These are phyloP conservation scores for Mastigias papua DNA, from an alignment of 30 jellyfish, hydroid and myxozoan genomes.

Conservation along the genomic window DNA sequence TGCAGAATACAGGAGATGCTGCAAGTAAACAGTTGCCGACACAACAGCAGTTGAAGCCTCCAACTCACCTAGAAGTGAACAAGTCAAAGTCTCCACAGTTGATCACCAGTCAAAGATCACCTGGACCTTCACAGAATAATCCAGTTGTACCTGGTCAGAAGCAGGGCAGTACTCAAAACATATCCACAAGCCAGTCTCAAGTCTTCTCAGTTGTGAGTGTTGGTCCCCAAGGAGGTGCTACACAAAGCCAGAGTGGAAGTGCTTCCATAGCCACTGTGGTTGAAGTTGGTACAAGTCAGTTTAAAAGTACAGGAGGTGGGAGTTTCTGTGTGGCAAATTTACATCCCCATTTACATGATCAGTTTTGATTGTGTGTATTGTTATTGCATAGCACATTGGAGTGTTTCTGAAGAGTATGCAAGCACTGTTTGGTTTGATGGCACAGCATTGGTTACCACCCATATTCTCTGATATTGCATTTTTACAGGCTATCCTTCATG, in stretches of 20 bases:
- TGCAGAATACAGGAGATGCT: slow-evolving; percentile 35
- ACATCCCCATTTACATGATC: background rate
- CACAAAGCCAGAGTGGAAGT: slow-evolving; percentile 25
- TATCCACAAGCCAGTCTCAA: slow-evolving; percentile 35
- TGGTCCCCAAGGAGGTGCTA: slow-evolving; percentile 2
- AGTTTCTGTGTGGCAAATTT: background rate
- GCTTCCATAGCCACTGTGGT: slow-evolving; percentile 59
- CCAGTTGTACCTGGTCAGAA: slow-evolving; percentile 19
- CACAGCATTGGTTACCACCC: too few relatives aligned
- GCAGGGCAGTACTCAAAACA: slow-evolving; percentile 17
- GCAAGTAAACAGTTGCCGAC: slow-evolving; percentile 28
- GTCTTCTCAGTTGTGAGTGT: slow-evolving; percentile 23
- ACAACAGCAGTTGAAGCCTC: slow-evolving; percentile 43
- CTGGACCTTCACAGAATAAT: slow-evolving; percentile 34
- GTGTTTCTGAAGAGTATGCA: too few relatives aligned
- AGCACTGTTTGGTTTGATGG: too few relatives aligned
- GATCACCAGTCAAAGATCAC: slow-evolving; percentile 22
- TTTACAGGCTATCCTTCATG: too few relatives aligned
- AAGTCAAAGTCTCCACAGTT: slow-evolving; percentile 38
- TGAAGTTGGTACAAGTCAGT: slow-evolving; percentile 73
- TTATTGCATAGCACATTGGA: too few relatives aligned
- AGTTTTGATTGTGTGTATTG: background rate
- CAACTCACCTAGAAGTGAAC: slow-evolving; percentile 10
- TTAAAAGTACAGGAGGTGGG: slow-evolving; percentile 69
- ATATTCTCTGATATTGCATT: too few relatives aligned